Base-by-base conservation (phyloP, 2,797 vertebrate species). In the Morelia viridis region DNA sequence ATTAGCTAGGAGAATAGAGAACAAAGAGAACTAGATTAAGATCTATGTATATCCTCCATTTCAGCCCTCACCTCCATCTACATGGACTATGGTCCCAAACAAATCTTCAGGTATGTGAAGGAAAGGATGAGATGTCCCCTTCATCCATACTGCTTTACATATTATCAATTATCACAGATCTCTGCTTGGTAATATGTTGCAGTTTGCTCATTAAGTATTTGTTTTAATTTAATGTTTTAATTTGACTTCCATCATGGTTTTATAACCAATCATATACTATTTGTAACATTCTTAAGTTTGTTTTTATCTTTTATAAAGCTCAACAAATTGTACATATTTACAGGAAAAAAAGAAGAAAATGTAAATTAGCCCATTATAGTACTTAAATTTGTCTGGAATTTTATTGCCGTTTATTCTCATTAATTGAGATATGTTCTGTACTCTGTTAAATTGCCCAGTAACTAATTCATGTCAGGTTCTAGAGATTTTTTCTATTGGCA, bases 341-440 rank as follows among this genome's bases (percentile, higher is more conserved):
- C 64, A 76, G 90, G 0, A 86, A 93, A 94, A 91, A 0, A 1
- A 85, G 35, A 93, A n/a, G 64, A 24, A 92, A 89, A 89, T 91
- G 10, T 58, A 24, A 91, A 12, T 1, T 3, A 56, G 0, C 0
- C 19, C 5, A 0, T 1, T 41, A 88, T 80, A 60, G 60, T 28
- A 28, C 58, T 60, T 50, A 28, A 46, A 28, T 61, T 93, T 5
- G 0, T 24, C 15, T 76, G 84, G 3, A 89, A 17, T 93, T 88
- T 71, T 85, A 88, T 58, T 64, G 35, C 80, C 41, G 87, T 87
- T 92, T 85, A n/a, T 60, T 89, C 89, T 53, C 10, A 1, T 57
- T 65, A 31, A 50, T 89, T 92, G 57, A 1, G 0, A 93, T 93
- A 46, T 24, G 61, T 13, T 87, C 50, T 93, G 26, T 58, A 80